A percentile compares a stretch with the other conserved stretches of the same genome.
Conservation (phyloP, 2,113 vertebrate genomes). For the Eulemur macaco region DNA sequence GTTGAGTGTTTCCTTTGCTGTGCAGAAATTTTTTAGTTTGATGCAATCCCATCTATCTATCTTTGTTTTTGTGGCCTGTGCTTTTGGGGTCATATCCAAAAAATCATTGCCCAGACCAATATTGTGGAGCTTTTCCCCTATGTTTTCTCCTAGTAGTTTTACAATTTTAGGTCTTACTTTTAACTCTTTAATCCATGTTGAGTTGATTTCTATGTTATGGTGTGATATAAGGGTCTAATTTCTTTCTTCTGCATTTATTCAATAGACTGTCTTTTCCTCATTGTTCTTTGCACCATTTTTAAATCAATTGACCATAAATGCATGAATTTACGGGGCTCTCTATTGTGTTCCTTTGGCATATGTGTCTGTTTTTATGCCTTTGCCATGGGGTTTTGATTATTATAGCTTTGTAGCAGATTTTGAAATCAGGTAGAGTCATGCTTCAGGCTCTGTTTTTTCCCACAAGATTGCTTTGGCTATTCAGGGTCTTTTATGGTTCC, state of each 20-base stretch:
- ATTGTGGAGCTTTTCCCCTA: no score
- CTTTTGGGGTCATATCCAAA: background rate
- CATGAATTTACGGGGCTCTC: background rate
- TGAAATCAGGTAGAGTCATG: background rate
- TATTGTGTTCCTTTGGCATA: background rate
- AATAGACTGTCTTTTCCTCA: background rate
- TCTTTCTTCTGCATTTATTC: background rate
- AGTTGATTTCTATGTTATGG: background rate
- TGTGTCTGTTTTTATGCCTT: background rate
- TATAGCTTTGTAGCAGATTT: background rate
- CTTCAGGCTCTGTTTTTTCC: no score
- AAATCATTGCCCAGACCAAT: background rate
- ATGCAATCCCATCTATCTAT: background rate
- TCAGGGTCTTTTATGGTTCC: background rate
- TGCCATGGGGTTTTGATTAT: background rate
- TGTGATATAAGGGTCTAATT: background rate
- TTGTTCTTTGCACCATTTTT: background rate
- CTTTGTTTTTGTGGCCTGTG: background rate
- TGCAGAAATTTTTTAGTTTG: background rate
- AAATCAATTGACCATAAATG: background rate
- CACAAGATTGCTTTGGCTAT: background rate
- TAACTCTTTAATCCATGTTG: background rate
- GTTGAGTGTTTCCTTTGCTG: background rate
- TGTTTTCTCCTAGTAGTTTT: background rate
- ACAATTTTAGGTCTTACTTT: background rate